A percentile compares a stretch with the other conserved stretches of the same genome.
Conservation (phyloP, 2,888 invertebrate species). For the Hipparchia semele region DNA sequence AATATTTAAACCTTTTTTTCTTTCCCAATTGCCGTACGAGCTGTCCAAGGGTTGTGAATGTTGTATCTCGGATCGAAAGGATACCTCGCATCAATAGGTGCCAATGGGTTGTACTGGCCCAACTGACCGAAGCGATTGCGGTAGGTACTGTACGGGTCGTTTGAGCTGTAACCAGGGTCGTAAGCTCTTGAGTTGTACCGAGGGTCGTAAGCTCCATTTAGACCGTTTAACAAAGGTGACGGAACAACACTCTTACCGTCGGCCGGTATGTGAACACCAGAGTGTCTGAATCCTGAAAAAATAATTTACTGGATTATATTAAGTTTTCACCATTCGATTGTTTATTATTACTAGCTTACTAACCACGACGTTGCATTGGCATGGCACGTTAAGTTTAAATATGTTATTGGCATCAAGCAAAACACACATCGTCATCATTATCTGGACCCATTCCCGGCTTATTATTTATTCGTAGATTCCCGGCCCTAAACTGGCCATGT, state of each 20-base stretch:
- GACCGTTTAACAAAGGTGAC: slow-evolving; percentile 38
- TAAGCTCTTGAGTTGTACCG: slow-evolving; percentile 7
- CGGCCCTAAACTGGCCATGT: too few relatives aligned
- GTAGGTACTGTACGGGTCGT: slow-evolving; percentile 49
- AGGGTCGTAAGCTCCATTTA: slow-evolving; percentile 38
- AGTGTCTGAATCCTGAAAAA: slow-evolving; percentile 81
- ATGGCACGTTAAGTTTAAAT: too few relatives aligned
- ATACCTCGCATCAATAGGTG: slow-evolving; percentile 52
- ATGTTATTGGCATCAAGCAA: too few relatives aligned
- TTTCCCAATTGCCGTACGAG: slow-evolving; percentile 38
- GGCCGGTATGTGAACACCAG: slow-evolving; percentile 86
- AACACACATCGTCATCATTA: too few relatives aligned
- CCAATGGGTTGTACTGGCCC: slow-evolving; percentile 50
- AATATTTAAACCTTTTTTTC: slow-evolving; percentile 10
- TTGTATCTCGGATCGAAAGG: slow-evolving; percentile 48
- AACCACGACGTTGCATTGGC: too few relatives aligned
- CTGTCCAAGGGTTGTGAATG: slow-evolving; percentile 40
- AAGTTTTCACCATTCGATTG: background rate
- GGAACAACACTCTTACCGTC: slow-evolving; percentile 78
- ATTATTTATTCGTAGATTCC: too few relatives aligned
- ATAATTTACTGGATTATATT: background rate
- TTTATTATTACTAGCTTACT: too few relatives aligned
- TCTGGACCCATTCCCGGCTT: too few relatives aligned
- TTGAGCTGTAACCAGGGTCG: slow-evolving; percentile 53
- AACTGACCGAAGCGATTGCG: slow-evolving; percentile 40